Evolutionary conservation across 1,140 invertebrate species (phyloP).

Genomic region (Zophobas morio): DNA sequence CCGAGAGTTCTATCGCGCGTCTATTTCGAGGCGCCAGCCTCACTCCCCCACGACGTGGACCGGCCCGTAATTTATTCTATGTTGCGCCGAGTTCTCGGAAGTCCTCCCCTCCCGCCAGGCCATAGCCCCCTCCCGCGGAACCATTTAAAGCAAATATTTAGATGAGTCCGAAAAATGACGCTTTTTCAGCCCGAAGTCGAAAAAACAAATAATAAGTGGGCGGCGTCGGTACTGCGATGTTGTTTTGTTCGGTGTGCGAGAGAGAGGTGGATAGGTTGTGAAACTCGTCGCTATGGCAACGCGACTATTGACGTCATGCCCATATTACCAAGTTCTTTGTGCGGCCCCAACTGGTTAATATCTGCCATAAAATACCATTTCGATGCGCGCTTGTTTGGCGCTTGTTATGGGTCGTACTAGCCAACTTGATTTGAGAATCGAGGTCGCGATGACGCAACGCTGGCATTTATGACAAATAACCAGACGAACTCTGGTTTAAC

Average conservation of each 20-base stretch:
- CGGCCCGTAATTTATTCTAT: constrained; percentile 33
- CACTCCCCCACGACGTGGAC: constrained; percentile 26
- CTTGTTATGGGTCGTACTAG: constrained; percentile 22
- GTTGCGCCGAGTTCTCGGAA: constrained; percentile 8
- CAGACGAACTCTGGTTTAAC: constrained; percentile 10
- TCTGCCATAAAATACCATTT: constrained; percentile 35
- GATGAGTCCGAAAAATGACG: constrained; percentile 10
- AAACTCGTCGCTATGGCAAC: constrained; percentile 42
- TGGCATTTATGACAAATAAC: neutral
- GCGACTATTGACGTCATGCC: constrained; percentile 19
- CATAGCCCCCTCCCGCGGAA: constrained; percentile 29
- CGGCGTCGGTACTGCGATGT: constrained; percentile 8
- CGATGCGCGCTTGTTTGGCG: constrained; percentile 21
- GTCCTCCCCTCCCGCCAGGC: constrained; percentile 12
- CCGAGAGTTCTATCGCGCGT: neutral
- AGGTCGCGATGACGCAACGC: too few relatives aligned
- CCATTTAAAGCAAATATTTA: constrained; percentile 42
- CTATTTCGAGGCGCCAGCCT: constrained; percentile 3
- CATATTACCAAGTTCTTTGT: constrained; percentile 36
- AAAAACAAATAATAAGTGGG: constrained; percentile 24
- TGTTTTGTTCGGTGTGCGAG: constrained; percentile 10
- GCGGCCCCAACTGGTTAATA: constrained; percentile 27
- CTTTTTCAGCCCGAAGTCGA: neutral
- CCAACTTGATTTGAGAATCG: constrained; percentile 1
- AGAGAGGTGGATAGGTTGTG: constrained; percentile 9